phyloP scores from a whole-genome alignment of 1,140 invertebrate genomes.

The Caenorhabditis brenneri region DNA sequence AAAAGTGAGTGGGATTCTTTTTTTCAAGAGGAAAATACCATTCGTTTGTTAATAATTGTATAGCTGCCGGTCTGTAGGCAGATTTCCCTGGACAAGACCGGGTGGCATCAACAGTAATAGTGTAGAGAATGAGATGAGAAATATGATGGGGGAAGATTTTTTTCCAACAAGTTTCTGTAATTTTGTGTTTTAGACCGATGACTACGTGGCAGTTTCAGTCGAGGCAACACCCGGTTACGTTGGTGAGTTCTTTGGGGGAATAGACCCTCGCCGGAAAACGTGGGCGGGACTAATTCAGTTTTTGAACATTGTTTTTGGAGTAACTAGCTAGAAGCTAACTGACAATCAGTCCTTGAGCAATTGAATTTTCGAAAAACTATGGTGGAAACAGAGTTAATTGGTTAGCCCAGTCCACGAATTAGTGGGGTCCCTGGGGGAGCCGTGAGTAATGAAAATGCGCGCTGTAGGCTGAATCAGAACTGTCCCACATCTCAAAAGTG shows the following conservation, averaged over 20 bases:
- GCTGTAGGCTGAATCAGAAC: too few relatives aligned
- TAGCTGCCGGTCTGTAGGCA: background rate
- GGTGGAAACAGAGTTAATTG: too few relatives aligned
- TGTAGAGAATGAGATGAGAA: background rate
- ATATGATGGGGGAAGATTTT: background rate
- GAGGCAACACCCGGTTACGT: slow-evolving; percentile 68
- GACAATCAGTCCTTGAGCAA: too few relatives aligned
- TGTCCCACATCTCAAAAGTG: too few relatives aligned
- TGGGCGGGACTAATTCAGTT: too few relatives aligned
- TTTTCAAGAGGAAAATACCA: background rate
- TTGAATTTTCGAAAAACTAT: too few relatives aligned
- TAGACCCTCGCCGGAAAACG: background rate
- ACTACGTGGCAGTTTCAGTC: slow-evolving; percentile 66
- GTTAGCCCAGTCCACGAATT: too few relatives aligned
- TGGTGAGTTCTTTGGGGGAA: slow-evolving; percentile 47
- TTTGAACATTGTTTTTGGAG: too few relatives aligned
- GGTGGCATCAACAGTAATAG: background rate
- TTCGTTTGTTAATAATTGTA: background rate
- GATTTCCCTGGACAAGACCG: background rate
- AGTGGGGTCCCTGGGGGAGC: too few relatives aligned
- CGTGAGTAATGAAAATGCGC: too few relatives aligned
- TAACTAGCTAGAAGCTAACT: too few relatives aligned
- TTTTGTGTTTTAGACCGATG: slow-evolving; percentile 61
- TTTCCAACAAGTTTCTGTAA: background rate
- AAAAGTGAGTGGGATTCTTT: slow-evolving; percentile 52